Evolutionary conservation across 2,888 invertebrate genomes (phyloP).

Genomic region (Sipha maydis): DNA sequence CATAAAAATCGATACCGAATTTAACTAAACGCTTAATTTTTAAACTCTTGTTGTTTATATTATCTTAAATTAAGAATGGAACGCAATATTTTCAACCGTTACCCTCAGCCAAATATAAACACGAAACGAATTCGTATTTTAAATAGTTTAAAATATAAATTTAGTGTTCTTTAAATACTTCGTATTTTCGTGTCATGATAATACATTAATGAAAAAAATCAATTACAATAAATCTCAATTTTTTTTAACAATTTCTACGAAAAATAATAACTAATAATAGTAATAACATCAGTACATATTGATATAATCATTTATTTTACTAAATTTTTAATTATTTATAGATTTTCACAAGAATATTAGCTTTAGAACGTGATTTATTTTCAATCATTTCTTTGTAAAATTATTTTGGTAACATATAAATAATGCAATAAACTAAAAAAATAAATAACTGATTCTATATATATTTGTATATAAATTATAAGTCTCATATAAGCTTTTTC

Average conservation of each 20-base stretch:
- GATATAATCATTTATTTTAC: too few relatives aligned
- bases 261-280: too few relatives aligned
- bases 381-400: background rate
- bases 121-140: background rate
- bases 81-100: background rate
- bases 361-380: background rate
- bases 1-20: background rate
- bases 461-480: background rate
- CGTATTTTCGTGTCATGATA: too few relatives aligned
- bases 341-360: background rate
- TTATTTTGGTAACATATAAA: background rate
- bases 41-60: constrained; percentile 23
- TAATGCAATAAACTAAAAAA: background rate
- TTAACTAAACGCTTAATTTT: background rate
- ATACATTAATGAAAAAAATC: too few relatives aligned
- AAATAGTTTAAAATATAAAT: too few relatives aligned
- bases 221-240: too few relatives aligned
- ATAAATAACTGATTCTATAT: background rate
- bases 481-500: background rate
- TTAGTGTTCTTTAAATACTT: too few relatives aligned
- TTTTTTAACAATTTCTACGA: too few relatives aligned
- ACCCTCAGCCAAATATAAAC: background rate
- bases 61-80: background rate
- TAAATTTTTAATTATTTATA: background rate
- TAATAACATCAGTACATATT: too few relatives aligned